Conservation (phyloP, 1,140 invertebrate genomes). For the Gryllus bimaculatus region DNA sequence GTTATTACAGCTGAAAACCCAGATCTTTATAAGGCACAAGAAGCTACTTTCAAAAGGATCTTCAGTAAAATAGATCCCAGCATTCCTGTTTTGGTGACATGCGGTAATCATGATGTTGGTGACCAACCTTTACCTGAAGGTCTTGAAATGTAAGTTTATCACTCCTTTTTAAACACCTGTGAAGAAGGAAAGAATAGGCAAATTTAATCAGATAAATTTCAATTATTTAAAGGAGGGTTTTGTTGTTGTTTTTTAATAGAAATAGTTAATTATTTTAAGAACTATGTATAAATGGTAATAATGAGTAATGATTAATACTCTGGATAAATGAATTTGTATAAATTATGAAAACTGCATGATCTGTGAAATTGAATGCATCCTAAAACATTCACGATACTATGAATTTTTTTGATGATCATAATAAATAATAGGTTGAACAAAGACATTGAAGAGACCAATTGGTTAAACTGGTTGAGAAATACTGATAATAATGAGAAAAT, state of each 20-base stretch:
- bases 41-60: slow-evolving; percentile 36
- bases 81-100: slow-evolving; percentile 44
- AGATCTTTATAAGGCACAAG: slow-evolving; percentile 31
- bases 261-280: too few species aligned
- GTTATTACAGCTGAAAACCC: slow-evolving; percentile 19
- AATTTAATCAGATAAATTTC: neutral
- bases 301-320: too few species aligned
- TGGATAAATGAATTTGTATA: too few species aligned
- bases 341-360: too few species aligned
- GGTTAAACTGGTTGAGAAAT: too few species aligned
- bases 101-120: slow-evolving; percentile 50
- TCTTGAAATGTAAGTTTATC: slow-evolving; percentile 28
- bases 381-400: too few species aligned
- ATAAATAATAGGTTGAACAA: too few species aligned
- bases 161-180: neutral
- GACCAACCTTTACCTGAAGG: slow-evolving; percentile 37
- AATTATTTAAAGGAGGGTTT: neutral
- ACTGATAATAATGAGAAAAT: too few species aligned
- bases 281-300: too few species aligned
- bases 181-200: neutral
- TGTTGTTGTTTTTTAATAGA: neutral
- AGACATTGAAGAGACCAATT: too few species aligned
- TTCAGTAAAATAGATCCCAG: slow-evolving; percentile 36
- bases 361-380: too few species aligned
- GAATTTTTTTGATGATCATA: too few species aligned